These are phyloP conservation scores for Coregonus clupeaformis DNA, from an alignment of 2,113 vertebrate species.

Conservation along the genomic window DNA sequence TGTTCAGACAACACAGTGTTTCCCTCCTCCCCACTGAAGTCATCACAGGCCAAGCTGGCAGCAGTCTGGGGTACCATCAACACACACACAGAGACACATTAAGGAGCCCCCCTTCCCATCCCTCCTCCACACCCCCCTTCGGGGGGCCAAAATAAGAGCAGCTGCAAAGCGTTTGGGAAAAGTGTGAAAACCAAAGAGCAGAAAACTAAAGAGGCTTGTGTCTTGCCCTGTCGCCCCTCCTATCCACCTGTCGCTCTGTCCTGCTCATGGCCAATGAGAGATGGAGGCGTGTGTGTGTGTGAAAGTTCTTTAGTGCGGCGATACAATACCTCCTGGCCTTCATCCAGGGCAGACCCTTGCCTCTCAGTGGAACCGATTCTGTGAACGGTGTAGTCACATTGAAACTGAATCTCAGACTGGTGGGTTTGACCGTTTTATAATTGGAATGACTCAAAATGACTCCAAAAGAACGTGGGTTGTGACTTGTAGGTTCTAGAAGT, in stretches of 20 bases:
- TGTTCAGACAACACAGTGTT: constrained; percentile 51
- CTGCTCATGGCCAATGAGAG: constrained; percentile 39
- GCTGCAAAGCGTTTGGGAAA: constrained; percentile 83
- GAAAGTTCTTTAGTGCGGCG: too few species aligned
- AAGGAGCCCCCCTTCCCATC: constrained; percentile 27
- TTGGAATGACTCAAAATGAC: too few species aligned
- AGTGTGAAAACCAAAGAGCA: constrained; percentile 72
- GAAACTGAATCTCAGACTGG: too few species aligned
- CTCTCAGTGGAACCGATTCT: too few species aligned
- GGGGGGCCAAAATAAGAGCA: constrained; percentile 72
- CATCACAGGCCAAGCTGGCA: constrained; percentile 50
- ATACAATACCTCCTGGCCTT: too few species aligned
- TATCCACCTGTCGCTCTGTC: too few species aligned
- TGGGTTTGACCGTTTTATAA: too few species aligned
- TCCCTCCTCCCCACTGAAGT: constrained; percentile 51
- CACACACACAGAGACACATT: too few species aligned
- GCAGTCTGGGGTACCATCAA: constrained; percentile 36
- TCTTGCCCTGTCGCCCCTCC: constrained; percentile 34
- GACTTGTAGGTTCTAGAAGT: too few species aligned
- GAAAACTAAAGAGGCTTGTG: constrained; percentile 49
- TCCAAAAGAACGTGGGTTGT: too few species aligned
- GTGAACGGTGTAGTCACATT: too few species aligned
- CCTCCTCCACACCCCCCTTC: constrained; percentile 28
- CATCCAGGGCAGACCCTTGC: too few species aligned
- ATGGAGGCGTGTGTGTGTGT: constrained; percentile 22